Base-by-base conservation (phyloP, 2,888 invertebrate genomes). In the Ecliptopera silaceata region DNA sequence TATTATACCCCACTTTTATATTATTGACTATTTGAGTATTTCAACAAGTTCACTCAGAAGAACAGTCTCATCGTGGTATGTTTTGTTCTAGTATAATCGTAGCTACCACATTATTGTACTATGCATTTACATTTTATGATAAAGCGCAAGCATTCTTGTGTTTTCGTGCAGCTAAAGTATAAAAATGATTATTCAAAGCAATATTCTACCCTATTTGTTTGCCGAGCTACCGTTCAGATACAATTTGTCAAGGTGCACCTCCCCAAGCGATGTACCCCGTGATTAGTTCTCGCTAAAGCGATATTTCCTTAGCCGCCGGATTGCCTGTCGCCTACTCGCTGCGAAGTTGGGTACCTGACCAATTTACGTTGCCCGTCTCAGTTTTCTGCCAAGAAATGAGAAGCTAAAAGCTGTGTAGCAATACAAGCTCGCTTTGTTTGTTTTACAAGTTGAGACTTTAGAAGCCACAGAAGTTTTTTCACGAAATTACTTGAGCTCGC, bases 311-410 rank as follows among this genome's bases (percentile, higher is more conserved):
- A 41, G 39, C 34, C 18, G n/a, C 12, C 11, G 45, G 36, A 54
- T 50, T 59, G 49, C 36, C 42, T 41, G 45, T 38, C 48, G 49
- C 38, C 43, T 31, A 42, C 41, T 48, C 41, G 48, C 49, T 52
- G 53, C 34, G 42, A 38, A 44, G 54, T 59, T 59, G 43, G 46
- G 46, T 15, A 38, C n/a, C n/a, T n/a, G n/a, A 47, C 52, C 47
- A 38, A 55, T 55, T 43, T 29, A 45, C 38, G 29, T 47, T 42
- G 42, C 17, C 29, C 20, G 36, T 39, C 13, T 29, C 50, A 32
- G 51, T 41, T 44, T 44, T 18, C 11, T 56, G 56, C 46, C 50
- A 50, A 51, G 45, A 45, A 36, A 34, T 34, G 20, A 17, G 41
- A 49, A 18, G 13, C 13, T 18, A 18, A 48, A 31, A 26, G 17